phyloP scores from a whole-genome alignment of 2,113 vertebrate genomes.

The Rhinogobius similis region DNA sequence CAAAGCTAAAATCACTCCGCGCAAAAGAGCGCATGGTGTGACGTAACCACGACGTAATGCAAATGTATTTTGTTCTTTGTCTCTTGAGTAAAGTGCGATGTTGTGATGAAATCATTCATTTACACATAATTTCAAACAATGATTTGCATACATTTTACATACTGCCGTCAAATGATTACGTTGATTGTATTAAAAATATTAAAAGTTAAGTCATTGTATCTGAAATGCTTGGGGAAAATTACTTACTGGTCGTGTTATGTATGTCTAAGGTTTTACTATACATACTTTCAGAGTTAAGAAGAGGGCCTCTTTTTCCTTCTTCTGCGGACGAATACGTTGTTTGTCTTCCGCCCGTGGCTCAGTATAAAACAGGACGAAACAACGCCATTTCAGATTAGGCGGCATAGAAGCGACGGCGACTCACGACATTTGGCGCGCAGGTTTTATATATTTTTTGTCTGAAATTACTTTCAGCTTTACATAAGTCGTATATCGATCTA shows the following conservation, averaged over 20 bases:
- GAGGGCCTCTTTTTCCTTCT: conserved; percentile 39
- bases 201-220: background rate
- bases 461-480: too few relatives aligned
- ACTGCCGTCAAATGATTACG: too few relatives aligned
- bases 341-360: background rate
- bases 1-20: conserved; percentile 57
- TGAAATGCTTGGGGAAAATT: background rate
- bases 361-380: conserved; percentile 26
- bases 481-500: too few relatives aligned
- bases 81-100: too few relatives aligned
- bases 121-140: too few relatives aligned
- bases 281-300: background rate
- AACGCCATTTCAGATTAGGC: background rate
- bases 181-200: too few relatives aligned
- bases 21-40: conserved; percentile 24
- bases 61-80: too few relatives aligned
- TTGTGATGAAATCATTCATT: too few relatives aligned
- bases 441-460: background rate
- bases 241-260: background rate
- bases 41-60: too few relatives aligned
- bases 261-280: background rate
- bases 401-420: background rate
- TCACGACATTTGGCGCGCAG: fast-evolving
- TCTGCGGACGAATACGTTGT: conserved; percentile 50
- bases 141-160: too few relatives aligned